Evolutionary conservation across 2,888 invertebrate genomes (phyloP), one percentile per base, ranked within the genome.

Genomic region (Deilephila porcellus): DNA sequence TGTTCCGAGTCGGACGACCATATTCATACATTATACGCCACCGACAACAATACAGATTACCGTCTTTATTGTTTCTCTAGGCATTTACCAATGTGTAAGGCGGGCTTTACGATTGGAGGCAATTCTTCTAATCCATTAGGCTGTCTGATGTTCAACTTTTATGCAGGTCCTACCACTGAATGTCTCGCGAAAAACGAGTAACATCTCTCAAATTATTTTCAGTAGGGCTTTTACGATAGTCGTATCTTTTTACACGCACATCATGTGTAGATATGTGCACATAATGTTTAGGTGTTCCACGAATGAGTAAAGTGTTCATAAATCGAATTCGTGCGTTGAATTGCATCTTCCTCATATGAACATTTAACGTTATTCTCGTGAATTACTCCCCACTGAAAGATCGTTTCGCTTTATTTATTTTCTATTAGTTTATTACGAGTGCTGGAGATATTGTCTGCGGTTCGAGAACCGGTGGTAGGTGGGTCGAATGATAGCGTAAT

Each of bases 51-150:
- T 84, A 87, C 86, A 87, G 86, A 88, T 86, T 84, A 86, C 84
- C 84, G 81, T 84, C 84, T 87, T 87, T 88, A 89, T 90, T 90
- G 85, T 90, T 89, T 86, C 84, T 84, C 83, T 89, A 88, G 87
- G 86, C 88, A 82, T 86, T 81, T 85, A 85, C 84, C 88, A 88
- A 88, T 88, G 88, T 87, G 87, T 86, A 85, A 84, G 89, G 84
- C 86, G 78, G 85, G 79, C 86, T 91, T 91, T 91, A 91, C 90
- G 91, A 90, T 91, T 91, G 90, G 83, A 89, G 87, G 91, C 91
- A 92, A 91, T 93, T 91, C 91, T 92, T 93, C 91, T 94, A 94
- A 94, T 94, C 93, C 94, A 94, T 94, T 94, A 93, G 91, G 85
- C 86, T 85, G 89, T 91, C 90, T 91, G 89, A 92, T 92, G 91